Conservation (phyloP, 2,113 vertebrate genomes). For the Hystrix cristata region DNA sequence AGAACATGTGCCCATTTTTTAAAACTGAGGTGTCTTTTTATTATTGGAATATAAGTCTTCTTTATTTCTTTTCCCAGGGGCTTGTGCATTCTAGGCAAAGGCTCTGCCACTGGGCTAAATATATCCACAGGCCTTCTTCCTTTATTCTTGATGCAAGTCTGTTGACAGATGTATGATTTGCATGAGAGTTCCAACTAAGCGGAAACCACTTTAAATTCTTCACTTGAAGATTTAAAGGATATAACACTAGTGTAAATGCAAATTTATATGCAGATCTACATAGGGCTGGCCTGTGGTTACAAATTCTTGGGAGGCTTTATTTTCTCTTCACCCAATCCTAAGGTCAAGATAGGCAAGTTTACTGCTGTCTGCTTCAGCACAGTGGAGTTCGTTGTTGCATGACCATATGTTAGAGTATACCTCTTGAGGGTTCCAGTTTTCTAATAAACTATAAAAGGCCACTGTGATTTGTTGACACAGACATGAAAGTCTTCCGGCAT, state of each 20-base stretch:
- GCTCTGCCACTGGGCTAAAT: not conserved
- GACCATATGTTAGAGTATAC: not conserved
- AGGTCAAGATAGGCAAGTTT: not conserved
- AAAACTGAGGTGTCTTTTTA: not conserved
- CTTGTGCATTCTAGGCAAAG: not conserved
- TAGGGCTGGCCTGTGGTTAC: not conserved
- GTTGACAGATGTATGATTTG: not conserved
- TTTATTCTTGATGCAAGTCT: not conserved
- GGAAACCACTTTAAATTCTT: constrained; percentile 26
- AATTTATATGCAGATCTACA: not conserved
- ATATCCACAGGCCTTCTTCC: not conserved
- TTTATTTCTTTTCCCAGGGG: not conserved
- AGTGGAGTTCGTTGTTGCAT: not conserved
- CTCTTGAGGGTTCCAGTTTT: constrained; percentile 9
- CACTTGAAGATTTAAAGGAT: not conserved
- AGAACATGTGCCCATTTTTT: not conserved
- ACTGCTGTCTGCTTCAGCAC: not conserved
- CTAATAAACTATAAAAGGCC: not conserved
- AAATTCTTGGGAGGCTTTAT: constrained; percentile 20
- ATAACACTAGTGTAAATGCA: not conserved
- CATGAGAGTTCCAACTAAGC: not conserved
- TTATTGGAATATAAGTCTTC: not conserved
- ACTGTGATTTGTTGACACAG: not conserved
- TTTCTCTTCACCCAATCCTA: not conserved
- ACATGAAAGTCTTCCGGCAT: not conserved